phyloP scores from a whole-genome alignment of 2,113 vertebrate species.

The Casuarius casuarius region DNA sequence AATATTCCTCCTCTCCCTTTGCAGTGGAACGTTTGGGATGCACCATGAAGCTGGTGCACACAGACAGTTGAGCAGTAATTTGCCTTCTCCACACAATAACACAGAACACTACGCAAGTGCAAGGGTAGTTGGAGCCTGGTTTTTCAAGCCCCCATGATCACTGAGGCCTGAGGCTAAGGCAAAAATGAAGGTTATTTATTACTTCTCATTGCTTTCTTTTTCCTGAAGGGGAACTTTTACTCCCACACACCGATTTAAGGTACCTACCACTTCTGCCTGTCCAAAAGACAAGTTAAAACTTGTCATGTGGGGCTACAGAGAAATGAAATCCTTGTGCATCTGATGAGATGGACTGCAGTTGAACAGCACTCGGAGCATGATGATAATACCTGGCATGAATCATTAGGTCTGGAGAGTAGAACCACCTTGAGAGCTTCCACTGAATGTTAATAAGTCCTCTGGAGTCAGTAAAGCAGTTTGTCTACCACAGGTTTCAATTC shows the following conservation, averaged over 20 bases:
- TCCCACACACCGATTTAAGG: background rate
- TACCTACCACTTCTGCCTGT: background rate
- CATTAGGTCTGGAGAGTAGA: constrained; percentile 10
- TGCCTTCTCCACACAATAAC: background rate
- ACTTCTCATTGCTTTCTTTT: background rate
- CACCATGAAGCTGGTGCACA: accelerated
- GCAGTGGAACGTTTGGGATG: background rate
- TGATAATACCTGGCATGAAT: background rate
- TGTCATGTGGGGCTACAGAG: background rate
- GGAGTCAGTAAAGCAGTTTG: background rate
- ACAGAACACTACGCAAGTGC: accelerated
- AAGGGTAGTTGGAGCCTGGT: background rate
- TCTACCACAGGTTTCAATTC: background rate
- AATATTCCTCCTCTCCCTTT: background rate
- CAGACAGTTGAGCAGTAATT: background rate
- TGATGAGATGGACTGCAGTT: background rate
- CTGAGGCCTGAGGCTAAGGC: background rate
- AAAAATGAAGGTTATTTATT: background rate
- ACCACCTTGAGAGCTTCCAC: background rate
- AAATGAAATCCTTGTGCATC: background rate
- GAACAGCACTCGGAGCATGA: background rate
- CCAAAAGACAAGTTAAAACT: background rate
- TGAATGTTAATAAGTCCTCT: constrained; percentile 2
- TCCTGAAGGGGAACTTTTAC: background rate
- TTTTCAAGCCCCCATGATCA: background rate